Conservation (phyloP, 2,113 vertebrate species). For the Paramisgurnus dabryanus region DNA sequence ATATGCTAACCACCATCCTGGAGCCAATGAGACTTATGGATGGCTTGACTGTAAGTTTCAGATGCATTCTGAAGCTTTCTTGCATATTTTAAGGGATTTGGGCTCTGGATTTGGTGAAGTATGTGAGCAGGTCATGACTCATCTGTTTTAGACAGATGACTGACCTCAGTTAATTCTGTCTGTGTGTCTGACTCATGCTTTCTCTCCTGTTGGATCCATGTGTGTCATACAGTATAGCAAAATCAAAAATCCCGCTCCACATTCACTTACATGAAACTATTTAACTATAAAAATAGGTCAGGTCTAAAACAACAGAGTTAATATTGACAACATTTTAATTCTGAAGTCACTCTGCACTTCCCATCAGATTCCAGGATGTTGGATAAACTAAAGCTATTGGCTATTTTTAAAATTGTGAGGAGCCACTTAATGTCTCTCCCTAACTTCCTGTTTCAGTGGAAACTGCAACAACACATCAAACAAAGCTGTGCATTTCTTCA, state of each 20-base stretch:
- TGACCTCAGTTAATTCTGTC: conserved; percentile 17
- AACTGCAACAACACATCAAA: no score
- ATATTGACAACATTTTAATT: no score
- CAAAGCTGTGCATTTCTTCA: no score
- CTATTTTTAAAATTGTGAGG: no score
- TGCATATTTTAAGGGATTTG: conserved; percentile 26
- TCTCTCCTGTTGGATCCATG: background rate
- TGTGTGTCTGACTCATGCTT: background rate
- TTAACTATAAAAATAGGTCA: no score
- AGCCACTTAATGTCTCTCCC: no score
- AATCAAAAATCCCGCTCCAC: no score
- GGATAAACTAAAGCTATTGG: no score
- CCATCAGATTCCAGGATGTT: no score
- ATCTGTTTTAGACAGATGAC: conserved; percentile 29
- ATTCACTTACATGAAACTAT: background rate
- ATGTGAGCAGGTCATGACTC: conserved; percentile 40
- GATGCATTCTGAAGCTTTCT: conserved; percentile 7
- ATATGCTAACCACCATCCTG: background rate
- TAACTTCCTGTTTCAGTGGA: no score
- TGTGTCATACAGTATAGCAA: background rate
- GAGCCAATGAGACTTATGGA: background rate
- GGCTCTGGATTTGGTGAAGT: background rate
- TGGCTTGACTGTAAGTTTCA: background rate
- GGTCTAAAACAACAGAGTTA: no score
- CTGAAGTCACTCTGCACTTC: no score